These are phyloP conservation scores for Athripsodes cinereus DNA, from an alignment of 2,888 invertebrate genomes.

Conservation along the genomic window DNA sequence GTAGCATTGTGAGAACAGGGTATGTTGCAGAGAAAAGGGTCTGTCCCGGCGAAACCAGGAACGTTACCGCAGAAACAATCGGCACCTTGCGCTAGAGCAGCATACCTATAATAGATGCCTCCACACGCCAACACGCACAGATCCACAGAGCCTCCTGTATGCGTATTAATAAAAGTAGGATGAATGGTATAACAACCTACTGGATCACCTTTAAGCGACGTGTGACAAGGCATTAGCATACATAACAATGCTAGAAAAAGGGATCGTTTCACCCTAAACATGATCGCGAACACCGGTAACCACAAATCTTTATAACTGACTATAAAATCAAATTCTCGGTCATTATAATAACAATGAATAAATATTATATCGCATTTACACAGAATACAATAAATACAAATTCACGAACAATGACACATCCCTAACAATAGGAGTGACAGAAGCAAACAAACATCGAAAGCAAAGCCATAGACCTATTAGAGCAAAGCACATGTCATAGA, in stretches of 20 bases:
- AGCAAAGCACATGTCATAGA: too few species aligned
- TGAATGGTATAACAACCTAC: constrained; percentile 21
- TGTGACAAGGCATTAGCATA: constrained; percentile 4
- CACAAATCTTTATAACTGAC: too few species aligned
- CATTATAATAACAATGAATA: too few species aligned
- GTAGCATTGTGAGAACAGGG: constrained; percentile 56
- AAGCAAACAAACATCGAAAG: too few species aligned
- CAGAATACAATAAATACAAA: too few species aligned
- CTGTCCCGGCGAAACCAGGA: constrained; percentile 42
- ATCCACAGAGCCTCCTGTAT: constrained; percentile 46
- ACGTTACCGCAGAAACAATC: constrained; percentile 45
- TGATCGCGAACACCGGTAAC: too few species aligned
- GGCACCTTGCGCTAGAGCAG: constrained; percentile 42
- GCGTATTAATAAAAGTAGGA: constrained; percentile 25
- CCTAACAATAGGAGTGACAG: too few species aligned
- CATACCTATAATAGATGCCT: constrained; percentile 44
- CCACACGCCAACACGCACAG: constrained; percentile 46
- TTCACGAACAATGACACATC: too few species aligned
- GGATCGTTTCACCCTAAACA: background rate
- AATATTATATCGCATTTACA: too few species aligned
- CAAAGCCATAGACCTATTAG: too few species aligned
- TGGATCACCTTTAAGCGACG: constrained; percentile 9
- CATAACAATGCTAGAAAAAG: background rate
- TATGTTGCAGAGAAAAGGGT: constrained; percentile 45
- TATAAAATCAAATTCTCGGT: too few species aligned